These are phyloP conservation scores for Onthophagus sagittarius DNA, from an alignment of 2,888 invertebrate species.

Conservation along the genomic window DNA sequence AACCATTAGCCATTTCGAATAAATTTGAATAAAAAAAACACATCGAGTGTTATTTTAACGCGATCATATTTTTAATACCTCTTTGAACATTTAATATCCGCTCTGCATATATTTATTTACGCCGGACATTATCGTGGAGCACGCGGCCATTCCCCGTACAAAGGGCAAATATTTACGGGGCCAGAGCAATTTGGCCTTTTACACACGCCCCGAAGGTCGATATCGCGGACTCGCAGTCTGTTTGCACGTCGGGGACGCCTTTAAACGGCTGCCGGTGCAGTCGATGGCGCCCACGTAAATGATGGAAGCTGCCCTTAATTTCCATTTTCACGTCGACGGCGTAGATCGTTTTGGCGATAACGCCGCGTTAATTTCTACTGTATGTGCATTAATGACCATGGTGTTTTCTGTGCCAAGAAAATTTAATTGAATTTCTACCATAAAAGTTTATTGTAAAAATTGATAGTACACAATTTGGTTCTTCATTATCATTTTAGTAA, in stretches of 20 bases:
- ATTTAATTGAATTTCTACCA: background rate
- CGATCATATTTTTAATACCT: constrained; percentile 16
- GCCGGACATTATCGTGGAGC: constrained; percentile 22
- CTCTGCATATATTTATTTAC: constrained; percentile 24
- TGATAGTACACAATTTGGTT: no score
- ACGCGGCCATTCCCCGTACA: constrained; percentile 27
- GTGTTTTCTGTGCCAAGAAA: background rate
- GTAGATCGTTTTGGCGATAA: constrained; percentile 16
- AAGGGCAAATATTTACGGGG: constrained; percentile 32
- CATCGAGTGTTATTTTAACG: background rate
- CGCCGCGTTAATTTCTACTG: constrained; percentile 13
- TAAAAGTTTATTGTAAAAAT: background rate
- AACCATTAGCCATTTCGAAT: background rate
- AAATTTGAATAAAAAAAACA: background rate
- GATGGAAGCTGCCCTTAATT: background rate
- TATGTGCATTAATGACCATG: background rate
- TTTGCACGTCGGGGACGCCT: constrained; percentile 26
- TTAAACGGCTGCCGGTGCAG: constrained; percentile 27
- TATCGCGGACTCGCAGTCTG: constrained; percentile 31
- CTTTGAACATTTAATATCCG: constrained; percentile 22
- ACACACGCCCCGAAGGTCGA: constrained; percentile 30
- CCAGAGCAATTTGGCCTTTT: constrained; percentile 30
- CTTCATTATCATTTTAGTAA: no score
- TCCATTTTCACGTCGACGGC: constrained; percentile 16
- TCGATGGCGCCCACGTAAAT: background rate